Conservation (phyloP, 1,140 invertebrate species). For the Pectinophora gossypiella region DNA sequence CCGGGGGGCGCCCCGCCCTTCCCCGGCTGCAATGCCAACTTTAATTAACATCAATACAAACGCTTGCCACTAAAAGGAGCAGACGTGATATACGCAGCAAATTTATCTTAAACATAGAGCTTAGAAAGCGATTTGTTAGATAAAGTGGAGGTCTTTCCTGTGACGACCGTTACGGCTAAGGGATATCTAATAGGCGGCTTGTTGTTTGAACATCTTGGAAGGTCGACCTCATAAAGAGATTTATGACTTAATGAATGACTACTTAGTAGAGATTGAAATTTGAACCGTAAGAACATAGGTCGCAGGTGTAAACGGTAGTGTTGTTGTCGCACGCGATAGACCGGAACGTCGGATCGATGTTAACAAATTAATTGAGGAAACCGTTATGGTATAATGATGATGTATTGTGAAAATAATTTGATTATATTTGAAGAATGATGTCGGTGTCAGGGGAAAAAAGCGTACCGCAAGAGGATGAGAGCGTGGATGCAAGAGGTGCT, state of each 20-base stretch:
- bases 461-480: slow-evolving; percentile 45
- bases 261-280: neutral
- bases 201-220: neutral
- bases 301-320: neutral
- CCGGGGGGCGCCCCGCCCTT: slow-evolving; percentile 5
- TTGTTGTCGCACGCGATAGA: slow-evolving; percentile 51
- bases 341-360: slow-evolving; percentile 59
- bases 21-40: slow-evolving; percentile 16
- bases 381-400: slow-evolving; percentile 67
- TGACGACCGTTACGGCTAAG: slow-evolving; percentile 6
- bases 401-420: slow-evolving; percentile 71
- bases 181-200: neutral
- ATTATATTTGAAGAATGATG: slow-evolving; percentile 59
- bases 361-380: slow-evolving; percentile 69
- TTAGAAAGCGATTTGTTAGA: slow-evolving; percentile 34
- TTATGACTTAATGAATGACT: neutral
- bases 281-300: slow-evolving; percentile 19
- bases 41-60: slow-evolving; percentile 47
- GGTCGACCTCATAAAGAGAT: neutral
- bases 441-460: slow-evolving; percentile 37
- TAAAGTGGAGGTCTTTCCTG: slow-evolving; percentile 32
- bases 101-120: slow-evolving; percentile 37
- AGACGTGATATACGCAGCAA: slow-evolving; percentile 39
- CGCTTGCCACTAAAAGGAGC: slow-evolving; percentile 32
- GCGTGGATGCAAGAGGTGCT: slow-evolving; percentile 19